Evolutionary conservation across 2,797 vertebrate genomes (phyloP).

Genomic region (Phoxinus dragarum): DNA sequence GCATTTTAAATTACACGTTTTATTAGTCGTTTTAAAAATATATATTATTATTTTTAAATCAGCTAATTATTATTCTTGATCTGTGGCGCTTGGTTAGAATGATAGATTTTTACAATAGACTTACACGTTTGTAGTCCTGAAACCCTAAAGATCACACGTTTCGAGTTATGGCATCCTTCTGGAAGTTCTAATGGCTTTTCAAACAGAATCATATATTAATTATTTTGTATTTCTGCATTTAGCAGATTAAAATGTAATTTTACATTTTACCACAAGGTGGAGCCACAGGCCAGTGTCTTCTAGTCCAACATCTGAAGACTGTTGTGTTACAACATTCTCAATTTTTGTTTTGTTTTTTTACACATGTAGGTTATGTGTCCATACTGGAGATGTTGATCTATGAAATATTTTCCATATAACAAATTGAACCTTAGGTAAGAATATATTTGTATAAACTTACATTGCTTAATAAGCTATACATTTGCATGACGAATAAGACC

Average conservation of each 20-base stretch:
- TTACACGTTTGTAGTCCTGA: not conserved
- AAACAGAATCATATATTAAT: not conserved
- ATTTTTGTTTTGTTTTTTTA: not conserved
- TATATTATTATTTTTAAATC: not conserved
- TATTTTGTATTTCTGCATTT: not conserved
- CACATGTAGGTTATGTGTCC: not conserved
- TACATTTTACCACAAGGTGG: not conserved
- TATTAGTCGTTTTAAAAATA: no score
- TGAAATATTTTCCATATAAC: not conserved
- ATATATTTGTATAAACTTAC: not conserved
- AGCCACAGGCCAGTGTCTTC: not conserved
- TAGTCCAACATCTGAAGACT: not conserved
- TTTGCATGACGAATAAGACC: not conserved
- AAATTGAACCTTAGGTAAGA: not conserved
- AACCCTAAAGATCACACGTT: not conserved
- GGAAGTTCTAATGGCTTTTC: not conserved
- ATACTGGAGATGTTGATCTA: not conserved
- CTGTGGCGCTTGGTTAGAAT: not conserved
- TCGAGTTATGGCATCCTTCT: no score
- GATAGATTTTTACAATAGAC: not conserved
- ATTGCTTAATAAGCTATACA: slow-evolving; percentile 14
- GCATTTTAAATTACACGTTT: no score
- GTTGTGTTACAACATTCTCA: not conserved
- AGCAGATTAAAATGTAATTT: not conserved
- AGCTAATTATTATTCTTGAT: not conserved